A percentile compares a stretch with the other conserved stretches of the same genome.
phyloP scores from a whole-genome alignment of 1,140 invertebrate genomes.

The Ceratina japonica region DNA sequence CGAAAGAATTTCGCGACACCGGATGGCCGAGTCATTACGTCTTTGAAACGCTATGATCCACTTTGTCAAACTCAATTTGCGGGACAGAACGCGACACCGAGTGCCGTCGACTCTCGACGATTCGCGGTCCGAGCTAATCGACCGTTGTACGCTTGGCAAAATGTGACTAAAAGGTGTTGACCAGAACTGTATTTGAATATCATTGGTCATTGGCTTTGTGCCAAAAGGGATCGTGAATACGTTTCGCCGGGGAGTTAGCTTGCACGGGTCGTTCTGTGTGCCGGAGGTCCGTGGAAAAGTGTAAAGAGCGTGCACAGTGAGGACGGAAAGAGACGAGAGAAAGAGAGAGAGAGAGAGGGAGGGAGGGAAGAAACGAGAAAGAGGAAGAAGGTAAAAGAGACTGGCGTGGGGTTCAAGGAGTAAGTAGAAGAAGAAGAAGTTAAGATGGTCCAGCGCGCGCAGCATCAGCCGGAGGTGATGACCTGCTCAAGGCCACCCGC shows the following conservation, averaged over 20 bases:
- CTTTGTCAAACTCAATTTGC: constrained; percentile 60
- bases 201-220: neutral
- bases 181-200: too few relatives aligned
- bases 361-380: constrained; percentile 15
- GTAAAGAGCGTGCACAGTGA: constrained; percentile 52
- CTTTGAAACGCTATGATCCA: constrained; percentile 46
- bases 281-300: constrained; percentile 58
- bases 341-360: neutral
- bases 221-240: neutral
- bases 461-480: constrained; percentile 75
- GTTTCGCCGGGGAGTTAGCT: constrained; percentile 54
- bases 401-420: constrained; percentile 47
- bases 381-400: constrained; percentile 20
- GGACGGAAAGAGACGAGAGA: neutral
- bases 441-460: constrained; percentile 71
- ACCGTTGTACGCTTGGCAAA: neutral
- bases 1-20: constrained; percentile 16
- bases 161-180: too few relatives aligned
- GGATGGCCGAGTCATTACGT: constrained; percentile 18
- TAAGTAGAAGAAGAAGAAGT: constrained; percentile 66
- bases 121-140: constrained; percentile 13
- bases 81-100: constrained; percentile 21
- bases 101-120: constrained; percentile 9
- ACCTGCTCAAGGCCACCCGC: constrained; percentile 78
- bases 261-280: constrained; percentile 61